phyloP scores from a whole-genome alignment of 2,113 vertebrate species.

The Noturus placidus region DNA sequence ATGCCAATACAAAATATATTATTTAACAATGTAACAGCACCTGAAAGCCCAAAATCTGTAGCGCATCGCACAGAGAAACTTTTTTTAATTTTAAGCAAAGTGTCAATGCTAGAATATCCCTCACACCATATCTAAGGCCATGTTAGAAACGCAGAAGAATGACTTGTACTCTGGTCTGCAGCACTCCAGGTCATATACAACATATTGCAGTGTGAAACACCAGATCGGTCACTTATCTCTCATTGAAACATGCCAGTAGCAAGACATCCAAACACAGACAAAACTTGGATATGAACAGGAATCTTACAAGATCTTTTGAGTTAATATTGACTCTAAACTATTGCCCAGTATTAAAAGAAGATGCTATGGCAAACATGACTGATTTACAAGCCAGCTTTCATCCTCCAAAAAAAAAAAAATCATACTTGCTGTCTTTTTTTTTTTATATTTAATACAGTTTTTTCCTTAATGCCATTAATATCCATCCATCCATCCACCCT shows the following conservation, averaged over 20 bases:
- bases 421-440: background rate
- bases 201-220: background rate
- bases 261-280: background rate
- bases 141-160: background rate
- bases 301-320: background rate
- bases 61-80: no score
- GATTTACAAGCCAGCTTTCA: background rate
- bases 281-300: background rate
- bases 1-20: background rate
- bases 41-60: background rate
- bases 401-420: background rate
- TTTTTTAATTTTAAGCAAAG: background rate
- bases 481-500: no score
- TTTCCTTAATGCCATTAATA: background rate
- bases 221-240: background rate
- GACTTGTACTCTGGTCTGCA: background rate
- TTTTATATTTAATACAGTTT: background rate
- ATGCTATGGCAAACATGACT: background rate
- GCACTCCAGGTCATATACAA: background rate
- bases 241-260: background rate
- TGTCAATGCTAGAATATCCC: background rate
- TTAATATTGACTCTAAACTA: background rate
- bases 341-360: background rate
- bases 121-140: background rate
- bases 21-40: background rate